phyloP scores from a whole-genome alignment of 2,113 vertebrate genomes.

The Neogobius melanostomus region DNA sequence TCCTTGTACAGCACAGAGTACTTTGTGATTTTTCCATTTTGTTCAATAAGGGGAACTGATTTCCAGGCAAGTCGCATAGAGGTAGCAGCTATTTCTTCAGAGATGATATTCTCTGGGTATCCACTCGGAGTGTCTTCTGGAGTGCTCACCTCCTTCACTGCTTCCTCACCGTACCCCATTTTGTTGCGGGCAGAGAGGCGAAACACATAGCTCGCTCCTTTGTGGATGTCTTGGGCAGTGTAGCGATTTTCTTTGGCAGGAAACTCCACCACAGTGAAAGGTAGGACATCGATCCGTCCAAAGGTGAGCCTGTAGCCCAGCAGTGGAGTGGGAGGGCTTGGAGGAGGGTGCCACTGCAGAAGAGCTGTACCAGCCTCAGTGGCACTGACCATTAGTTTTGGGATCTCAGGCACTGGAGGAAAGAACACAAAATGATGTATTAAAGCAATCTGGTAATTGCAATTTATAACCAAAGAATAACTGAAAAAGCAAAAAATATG shows the following conservation, averaged over 20 bases:
- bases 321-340: slow-evolving; percentile 86
- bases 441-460: slow-evolving; percentile 32
- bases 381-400: slow-evolving; percentile 85
- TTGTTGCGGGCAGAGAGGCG: slow-evolving; percentile 90
- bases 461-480: slow-evolving; percentile 26
- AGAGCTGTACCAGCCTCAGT: slow-evolving; percentile 86
- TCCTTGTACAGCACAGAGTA: slow-evolving; percentile 91
- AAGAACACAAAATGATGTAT: slow-evolving; percentile 41
- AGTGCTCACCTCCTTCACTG: slow-evolving; percentile 86
- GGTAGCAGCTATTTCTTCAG: slow-evolving; percentile 80
- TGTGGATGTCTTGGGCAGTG: slow-evolving; percentile 88
- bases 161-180: slow-evolving; percentile 93
- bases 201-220: slow-evolving; percentile 89
- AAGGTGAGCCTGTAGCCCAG: slow-evolving; percentile 92
- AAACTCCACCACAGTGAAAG: slow-evolving; percentile 86
- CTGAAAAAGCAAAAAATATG: slow-evolving; percentile 27
- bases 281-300: slow-evolving; percentile 84
- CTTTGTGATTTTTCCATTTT: slow-evolving; percentile 86
- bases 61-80: slow-evolving; percentile 86
- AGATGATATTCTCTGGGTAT: slow-evolving; percentile 86
- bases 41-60: slow-evolving; percentile 85
- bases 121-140: slow-evolving; percentile 86
- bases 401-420: slow-evolving; percentile 89
- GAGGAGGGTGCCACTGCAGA: slow-evolving; percentile 89
- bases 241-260: slow-evolving; percentile 87